Conservation (phyloP, 2,888 invertebrate genomes). For the Cantharis nigra region DNA sequence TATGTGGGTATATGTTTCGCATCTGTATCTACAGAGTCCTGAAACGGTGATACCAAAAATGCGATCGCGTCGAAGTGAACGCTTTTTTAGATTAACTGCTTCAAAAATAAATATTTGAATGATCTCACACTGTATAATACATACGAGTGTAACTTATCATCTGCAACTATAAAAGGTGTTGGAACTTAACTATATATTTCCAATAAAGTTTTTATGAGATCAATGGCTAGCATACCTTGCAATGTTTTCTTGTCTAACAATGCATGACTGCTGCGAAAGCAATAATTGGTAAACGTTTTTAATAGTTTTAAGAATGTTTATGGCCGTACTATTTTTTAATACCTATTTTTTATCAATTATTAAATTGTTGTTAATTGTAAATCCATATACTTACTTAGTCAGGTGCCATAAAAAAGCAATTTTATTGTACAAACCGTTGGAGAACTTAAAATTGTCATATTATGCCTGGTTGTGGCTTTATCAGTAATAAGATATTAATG, state of each 20-base stretch:
- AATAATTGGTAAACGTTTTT: background rate
- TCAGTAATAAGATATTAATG: background rate
- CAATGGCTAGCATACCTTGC: background rate
- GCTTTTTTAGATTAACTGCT: too few species aligned
- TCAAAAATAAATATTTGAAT: too few species aligned
- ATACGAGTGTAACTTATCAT: too few species aligned
- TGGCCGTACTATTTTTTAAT: background rate
- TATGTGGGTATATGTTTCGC: too few species aligned
- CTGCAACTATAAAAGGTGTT: background rate
- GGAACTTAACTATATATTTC: background rate
- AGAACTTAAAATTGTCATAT: background rate
- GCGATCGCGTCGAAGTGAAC: too few species aligned
- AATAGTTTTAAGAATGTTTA: background rate
- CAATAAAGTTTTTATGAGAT: background rate
- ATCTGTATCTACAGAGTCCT: too few species aligned
- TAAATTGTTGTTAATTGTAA: background rate
- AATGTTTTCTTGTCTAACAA: background rate
- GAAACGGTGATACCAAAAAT: too few species aligned
- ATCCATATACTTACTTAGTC: background rate
- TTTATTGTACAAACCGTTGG: background rate
- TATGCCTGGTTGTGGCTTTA: background rate
- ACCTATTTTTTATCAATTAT: background rate
- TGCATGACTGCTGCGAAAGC: background rate
- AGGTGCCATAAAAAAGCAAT: background rate
- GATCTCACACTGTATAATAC: too few species aligned